phyloP scores from a whole-genome alignment of 2,113 vertebrate genomes.

The Xenopus laevis region DNA sequence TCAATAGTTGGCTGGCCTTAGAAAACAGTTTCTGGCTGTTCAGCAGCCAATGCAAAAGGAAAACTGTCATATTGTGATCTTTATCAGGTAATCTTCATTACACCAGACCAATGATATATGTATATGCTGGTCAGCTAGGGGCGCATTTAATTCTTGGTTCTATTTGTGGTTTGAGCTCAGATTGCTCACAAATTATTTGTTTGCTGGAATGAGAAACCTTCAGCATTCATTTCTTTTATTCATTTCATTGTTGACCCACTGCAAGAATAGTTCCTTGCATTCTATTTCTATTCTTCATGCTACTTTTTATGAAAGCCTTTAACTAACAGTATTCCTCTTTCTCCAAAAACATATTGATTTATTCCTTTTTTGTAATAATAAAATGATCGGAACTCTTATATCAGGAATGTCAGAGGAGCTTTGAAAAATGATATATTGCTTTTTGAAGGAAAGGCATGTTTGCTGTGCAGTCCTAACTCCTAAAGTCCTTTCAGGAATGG shows the following conservation, averaged over 20 bases:
- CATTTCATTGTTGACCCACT: slow-evolving; percentile 74
- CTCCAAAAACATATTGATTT: background rate
- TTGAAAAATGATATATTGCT: no score
- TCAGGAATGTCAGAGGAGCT: no score
- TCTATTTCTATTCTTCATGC: slow-evolving; percentile 14
- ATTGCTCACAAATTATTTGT: slow-evolving; percentile 76
- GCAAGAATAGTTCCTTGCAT: slow-evolving; percentile 47
- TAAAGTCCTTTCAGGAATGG: no score
- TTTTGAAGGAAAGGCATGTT: no score
- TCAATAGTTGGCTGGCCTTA: slow-evolving; percentile 80
- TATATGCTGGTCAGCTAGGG: slow-evolving; percentile 70
- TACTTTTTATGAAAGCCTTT: slow-evolving; percentile 55
- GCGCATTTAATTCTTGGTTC: slow-evolving; percentile 69
- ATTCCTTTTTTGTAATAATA: background rate
- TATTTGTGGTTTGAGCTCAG: slow-evolving; percentile 61
- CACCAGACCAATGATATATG: slow-evolving; percentile 85
- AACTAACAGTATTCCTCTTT: slow-evolving; percentile 47
- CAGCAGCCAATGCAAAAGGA: slow-evolving; percentile 86
- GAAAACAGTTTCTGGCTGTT: slow-evolving; percentile 85
- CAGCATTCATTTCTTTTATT: slow-evolving; percentile 70
- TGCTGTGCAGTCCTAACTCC: no score
- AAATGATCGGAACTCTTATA: background rate
- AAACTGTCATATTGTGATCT: slow-evolving; percentile 98
- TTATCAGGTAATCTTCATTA: slow-evolving; percentile 95
- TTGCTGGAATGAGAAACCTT: slow-evolving; percentile 68